Evolutionary conservation across 2,888 invertebrate genomes (phyloP).

Genomic region (Serripes groenlandicus): DNA sequence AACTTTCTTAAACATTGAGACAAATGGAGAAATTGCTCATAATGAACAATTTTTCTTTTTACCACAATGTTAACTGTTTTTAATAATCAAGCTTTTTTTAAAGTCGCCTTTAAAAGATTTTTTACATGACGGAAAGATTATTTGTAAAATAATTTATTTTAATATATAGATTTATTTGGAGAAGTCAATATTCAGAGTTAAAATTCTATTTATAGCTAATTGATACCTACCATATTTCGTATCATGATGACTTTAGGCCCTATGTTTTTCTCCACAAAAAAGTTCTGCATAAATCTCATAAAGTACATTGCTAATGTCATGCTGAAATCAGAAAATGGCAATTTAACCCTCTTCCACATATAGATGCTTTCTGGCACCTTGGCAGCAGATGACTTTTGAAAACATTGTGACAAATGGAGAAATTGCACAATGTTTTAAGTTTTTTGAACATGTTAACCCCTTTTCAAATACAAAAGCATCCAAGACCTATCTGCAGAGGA

Average conservation of each 20-base stretch:
- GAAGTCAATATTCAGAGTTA: too few species aligned
- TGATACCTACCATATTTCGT: conserved; percentile 82
- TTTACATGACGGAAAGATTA: too few species aligned
- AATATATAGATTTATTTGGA: too few species aligned
- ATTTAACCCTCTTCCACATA: too few species aligned
- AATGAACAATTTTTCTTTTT: not conserved
- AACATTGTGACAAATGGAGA: too few species aligned
- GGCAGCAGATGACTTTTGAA: too few species aligned
- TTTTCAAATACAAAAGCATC: not conserved
- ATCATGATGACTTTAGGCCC: conserved; percentile 87
- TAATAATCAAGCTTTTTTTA: not conserved
- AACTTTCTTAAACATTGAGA: not conserved
- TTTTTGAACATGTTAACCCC: not conserved
- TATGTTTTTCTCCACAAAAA: conserved; percentile 84
- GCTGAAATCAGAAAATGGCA: conserved; percentile 59
- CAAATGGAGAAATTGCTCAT: not conserved
- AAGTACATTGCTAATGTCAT: conserved; percentile 83
- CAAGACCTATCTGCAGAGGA: not conserved
- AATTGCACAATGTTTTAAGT: too few species aligned
- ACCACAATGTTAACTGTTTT: not conserved
- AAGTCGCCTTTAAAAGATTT: not conserved
- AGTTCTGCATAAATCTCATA: conserved; percentile 84
- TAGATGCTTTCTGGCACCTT: too few species aligned
- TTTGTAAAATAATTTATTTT: too few species aligned
- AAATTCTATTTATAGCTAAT: not conserved